Percentiles rank a stretch among this genome's conserved stretches.
phyloP scores from a whole-genome alignment of 2,888 invertebrate species.

The Hipparchia semele region DNA sequence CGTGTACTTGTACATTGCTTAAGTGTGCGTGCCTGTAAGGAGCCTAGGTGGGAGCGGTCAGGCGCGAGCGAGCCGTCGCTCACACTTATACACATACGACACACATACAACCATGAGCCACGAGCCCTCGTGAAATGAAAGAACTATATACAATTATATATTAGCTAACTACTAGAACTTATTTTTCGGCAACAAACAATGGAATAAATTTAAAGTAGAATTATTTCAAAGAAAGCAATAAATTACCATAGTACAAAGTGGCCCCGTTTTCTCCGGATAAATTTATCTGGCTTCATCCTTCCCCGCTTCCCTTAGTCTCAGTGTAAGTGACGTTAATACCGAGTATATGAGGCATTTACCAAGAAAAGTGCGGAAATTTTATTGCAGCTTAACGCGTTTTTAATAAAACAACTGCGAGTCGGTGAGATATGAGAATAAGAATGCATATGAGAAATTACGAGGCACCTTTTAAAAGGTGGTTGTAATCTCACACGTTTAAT shows the following conservation, averaged over 20 bases:
- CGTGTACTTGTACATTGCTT: too few relatives aligned
- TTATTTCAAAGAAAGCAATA: slow-evolving; percentile 28
- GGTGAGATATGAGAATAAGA: neutral
- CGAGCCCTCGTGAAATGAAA: too few relatives aligned
- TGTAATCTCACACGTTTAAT: too few relatives aligned
- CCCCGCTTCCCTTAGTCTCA: slow-evolving; percentile 22
- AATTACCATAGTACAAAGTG: slow-evolving; percentile 24
- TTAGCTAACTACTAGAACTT: neutral
- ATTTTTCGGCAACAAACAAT: slow-evolving; percentile 16
- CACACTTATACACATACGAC: too few relatives aligned
- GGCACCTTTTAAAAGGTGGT: too few relatives aligned
- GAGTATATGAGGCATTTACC: slow-evolving; percentile 10
- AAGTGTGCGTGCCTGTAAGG: too few relatives aligned
- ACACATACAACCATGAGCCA: too few relatives aligned
- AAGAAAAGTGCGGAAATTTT: slow-evolving; percentile 7
- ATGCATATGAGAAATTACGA: neutral
- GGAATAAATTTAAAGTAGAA: slow-evolving; percentile 20
- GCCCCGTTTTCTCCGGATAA: slow-evolving; percentile 25
- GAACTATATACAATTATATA: too few relatives aligned
- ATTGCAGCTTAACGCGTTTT: slow-evolving; percentile 10
- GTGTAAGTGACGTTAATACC: slow-evolving; percentile 27
- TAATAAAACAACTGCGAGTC: slow-evolving; percentile 1
- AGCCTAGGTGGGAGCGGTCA: too few relatives aligned
- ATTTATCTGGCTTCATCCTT: slow-evolving; percentile 32
- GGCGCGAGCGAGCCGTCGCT: too few relatives aligned